phyloP scores from a whole-genome alignment of 2,113 vertebrate species.

The Vulpes lagopus region DNA sequence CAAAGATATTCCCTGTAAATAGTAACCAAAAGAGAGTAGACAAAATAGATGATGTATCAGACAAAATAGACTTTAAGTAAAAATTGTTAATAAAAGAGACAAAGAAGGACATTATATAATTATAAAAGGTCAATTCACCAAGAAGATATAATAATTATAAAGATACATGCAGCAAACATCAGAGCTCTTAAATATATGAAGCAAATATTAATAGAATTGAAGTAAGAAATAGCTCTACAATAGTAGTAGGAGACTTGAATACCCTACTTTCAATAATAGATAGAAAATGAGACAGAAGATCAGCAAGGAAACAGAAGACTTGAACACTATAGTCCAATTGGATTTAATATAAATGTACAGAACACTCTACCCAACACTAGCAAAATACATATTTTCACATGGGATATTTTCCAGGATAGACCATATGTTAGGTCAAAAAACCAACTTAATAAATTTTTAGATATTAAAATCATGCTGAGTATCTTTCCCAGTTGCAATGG shows the following conservation, averaged over 20 bases:
- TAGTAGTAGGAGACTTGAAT: not conserved
- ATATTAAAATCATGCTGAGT: not conserved
- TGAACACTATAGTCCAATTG: not conserved
- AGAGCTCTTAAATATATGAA: not conserved
- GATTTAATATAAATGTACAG: not conserved
- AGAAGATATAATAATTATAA: not conserved
- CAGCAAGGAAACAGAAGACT: not conserved
- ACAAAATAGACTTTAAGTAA: slow-evolving; percentile 21
- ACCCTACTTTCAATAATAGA: not conserved
- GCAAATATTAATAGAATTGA: not conserved
- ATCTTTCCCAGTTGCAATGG: not conserved
- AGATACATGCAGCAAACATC: not conserved
- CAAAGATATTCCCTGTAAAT: not conserved
- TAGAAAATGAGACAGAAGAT: not conserved
- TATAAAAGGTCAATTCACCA: not conserved
- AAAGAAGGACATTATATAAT: not conserved
- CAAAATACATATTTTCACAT: not conserved
- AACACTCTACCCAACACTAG: not conserved
- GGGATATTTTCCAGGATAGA: not conserved
- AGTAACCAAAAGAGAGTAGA: not conserved
- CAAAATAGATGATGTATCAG: not conserved
- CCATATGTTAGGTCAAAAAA: not conserved
- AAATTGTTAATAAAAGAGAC: not conserved
- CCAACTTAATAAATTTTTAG: not conserved
- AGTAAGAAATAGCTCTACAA: not conserved